phyloP scores from a whole-genome alignment of 2,888 invertebrate species.

The Xanthia togata region DNA sequence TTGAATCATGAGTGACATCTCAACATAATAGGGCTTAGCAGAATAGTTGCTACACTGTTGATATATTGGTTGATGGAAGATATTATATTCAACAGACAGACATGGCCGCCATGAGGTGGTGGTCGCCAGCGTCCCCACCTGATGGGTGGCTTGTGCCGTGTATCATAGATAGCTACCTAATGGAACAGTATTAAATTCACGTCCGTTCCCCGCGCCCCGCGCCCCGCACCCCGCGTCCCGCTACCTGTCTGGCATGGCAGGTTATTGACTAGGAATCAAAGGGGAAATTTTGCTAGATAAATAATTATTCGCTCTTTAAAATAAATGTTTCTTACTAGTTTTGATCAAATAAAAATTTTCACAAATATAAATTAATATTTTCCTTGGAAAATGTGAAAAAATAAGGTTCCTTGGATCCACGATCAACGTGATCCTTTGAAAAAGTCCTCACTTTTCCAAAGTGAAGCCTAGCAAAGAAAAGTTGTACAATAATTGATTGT shows the following conservation, averaged over 20 bases:
- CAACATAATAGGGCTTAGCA: not conserved
- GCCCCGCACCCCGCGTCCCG: not conserved
- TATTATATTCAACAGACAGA: not conserved
- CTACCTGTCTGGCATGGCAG: conserved; percentile 26
- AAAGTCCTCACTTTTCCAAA: not conserved
- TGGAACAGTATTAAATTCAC: conserved; percentile 3
- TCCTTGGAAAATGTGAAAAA: not conserved
- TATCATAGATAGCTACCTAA: not conserved
- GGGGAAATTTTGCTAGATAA: not conserved
- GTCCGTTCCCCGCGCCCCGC: not conserved
- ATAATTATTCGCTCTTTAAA: not conserved
- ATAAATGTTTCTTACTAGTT: not conserved
- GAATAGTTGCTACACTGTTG: not conserved
- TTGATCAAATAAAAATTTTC: too few species aligned
- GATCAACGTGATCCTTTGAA: too few species aligned
- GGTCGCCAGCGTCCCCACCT: not conserved
- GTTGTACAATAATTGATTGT: not conserved
- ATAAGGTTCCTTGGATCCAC: too few species aligned
- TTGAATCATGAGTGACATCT: not conserved
- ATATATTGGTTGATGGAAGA: not conserved
- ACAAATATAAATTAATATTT: too few species aligned
- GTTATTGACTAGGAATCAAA: not conserved
- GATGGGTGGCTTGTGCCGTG: not conserved
- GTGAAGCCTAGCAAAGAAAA: not conserved
- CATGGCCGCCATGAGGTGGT: conserved; percentile 13